phyloP scores from a whole-genome alignment of 2,888 invertebrate species.

The Parnassius apollo region DNA sequence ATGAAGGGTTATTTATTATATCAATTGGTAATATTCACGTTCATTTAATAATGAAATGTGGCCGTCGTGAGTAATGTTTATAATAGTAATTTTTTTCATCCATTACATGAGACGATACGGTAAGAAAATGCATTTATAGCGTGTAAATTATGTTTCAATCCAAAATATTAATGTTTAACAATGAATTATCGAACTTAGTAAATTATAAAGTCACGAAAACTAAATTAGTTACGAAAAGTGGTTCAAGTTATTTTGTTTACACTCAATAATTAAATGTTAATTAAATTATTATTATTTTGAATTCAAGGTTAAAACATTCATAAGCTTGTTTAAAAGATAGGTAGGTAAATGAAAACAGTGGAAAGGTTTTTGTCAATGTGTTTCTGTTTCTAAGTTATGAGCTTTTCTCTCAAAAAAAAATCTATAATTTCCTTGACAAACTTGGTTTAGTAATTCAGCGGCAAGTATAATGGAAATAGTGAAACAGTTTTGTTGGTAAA shows the following conservation, averaged over 20 bases:
- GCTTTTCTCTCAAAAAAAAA: no score
- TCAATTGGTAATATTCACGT: no score
- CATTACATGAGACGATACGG: slow-evolving; percentile 19
- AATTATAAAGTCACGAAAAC: slow-evolving; percentile 12
- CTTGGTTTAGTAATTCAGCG: neutral
- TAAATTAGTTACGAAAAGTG: neutral
- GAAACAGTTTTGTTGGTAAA: slow-evolving; percentile 61
- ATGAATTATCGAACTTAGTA: neutral
- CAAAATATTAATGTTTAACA: neutral
- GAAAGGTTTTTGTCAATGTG: no score
- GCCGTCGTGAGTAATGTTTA: slow-evolving; percentile 16
- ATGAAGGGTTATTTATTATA: no score
- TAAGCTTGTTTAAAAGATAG: no score
- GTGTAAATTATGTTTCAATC: neutral
- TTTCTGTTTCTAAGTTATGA: no score
- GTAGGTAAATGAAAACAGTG: no score
- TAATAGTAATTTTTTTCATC: slow-evolving; percentile 14
- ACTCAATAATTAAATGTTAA: no score
- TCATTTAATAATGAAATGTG: slow-evolving; percentile 8
- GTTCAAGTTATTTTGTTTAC: no score
- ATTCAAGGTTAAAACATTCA: no score
- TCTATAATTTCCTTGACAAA: no score
- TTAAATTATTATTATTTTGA: no score
- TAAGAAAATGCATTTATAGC: slow-evolving; percentile 1
- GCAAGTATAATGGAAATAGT: slow-evolving; percentile 45